These are phyloP conservation scores for Scrobipalpa atriplicella DNA, from an alignment of 2,888 invertebrate species.

Conservation along the genomic window DNA sequence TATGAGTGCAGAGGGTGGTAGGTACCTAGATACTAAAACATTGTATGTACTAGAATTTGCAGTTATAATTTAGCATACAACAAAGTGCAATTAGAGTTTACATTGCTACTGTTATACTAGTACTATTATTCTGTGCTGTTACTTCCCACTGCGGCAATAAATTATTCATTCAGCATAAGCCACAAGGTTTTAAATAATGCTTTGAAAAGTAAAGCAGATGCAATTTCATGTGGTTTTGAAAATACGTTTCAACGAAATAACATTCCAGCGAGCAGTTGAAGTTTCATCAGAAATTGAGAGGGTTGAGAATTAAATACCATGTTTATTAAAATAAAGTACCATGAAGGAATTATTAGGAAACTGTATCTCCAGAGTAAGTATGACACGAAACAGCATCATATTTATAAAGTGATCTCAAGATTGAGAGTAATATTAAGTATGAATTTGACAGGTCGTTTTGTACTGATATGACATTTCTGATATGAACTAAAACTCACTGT, in stretches of 20 bases:
- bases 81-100: slow-evolving; percentile 4
- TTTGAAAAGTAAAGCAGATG: slow-evolving; percentile 40
- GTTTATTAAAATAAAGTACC: too few relatives aligned
- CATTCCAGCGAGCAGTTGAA: neutral
- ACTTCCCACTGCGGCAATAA: neutral
- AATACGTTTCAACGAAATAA: neutral
- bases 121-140: neutral
- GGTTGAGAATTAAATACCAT: too few relatives aligned
- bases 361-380: too few relatives aligned
- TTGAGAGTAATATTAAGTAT: too few relatives aligned
- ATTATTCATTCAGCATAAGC: slow-evolving; percentile 2
- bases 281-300: neutral
- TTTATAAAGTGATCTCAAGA: too few relatives aligned
- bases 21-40: neutral
- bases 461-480: too few relatives aligned
- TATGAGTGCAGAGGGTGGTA: neutral
- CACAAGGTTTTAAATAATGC: neutral
- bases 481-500: too few relatives aligned
- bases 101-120: neutral
- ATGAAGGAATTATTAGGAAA: too few relatives aligned
- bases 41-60: slow-evolving; percentile 22
- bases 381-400: too few relatives aligned
- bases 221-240: slow-evolving; percentile 47
- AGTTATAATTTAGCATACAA: neutral
- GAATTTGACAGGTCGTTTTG: too few relatives aligned